Evolutionary conservation across 2,113 vertebrate species (phyloP).

Genomic region (Macquaria australasica): DNA sequence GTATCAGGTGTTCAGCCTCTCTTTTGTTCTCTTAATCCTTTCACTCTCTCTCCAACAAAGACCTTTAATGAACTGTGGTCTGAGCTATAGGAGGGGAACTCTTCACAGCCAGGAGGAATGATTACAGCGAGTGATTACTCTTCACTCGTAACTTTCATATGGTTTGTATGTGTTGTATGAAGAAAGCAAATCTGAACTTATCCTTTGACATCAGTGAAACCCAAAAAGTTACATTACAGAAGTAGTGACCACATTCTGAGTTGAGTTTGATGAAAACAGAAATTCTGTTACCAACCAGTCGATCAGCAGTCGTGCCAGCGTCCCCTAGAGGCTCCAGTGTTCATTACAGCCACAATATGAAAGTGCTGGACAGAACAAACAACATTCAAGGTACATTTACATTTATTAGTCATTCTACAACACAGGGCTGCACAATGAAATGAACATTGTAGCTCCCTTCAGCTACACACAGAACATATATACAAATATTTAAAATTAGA

Average conservation of each 20-base stretch:
- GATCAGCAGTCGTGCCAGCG: not conserved
- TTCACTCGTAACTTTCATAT: not conserved
- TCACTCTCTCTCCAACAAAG: slow-evolving; percentile 58
- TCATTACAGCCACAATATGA: not conserved
- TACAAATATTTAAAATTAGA: no score
- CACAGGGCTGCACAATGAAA: no score
- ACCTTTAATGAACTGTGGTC: slow-evolving; percentile 56
- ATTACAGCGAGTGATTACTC: slow-evolving; percentile 26
- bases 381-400: not conserved
- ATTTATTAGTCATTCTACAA: no score
- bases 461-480: no score
- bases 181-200: not conserved
- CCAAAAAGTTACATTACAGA: not conserved
- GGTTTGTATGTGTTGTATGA: not conserved
- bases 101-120: slow-evolving; percentile 22
- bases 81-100: not conserved
- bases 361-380: not conserved
- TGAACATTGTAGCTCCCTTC: no score
- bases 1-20: slow-evolving; percentile 55
- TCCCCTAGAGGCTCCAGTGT: not conserved
- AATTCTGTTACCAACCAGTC: not conserved
- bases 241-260: not conserved
- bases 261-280: not conserved
- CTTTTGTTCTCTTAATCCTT: slow-evolving; percentile 65
- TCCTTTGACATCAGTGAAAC: not conserved